A percentile compares a stretch with the other conserved stretches of the same genome.
Conservation (phyloP, 2,888 invertebrate species). For the Lasioglossum pauxillum region DNA sequence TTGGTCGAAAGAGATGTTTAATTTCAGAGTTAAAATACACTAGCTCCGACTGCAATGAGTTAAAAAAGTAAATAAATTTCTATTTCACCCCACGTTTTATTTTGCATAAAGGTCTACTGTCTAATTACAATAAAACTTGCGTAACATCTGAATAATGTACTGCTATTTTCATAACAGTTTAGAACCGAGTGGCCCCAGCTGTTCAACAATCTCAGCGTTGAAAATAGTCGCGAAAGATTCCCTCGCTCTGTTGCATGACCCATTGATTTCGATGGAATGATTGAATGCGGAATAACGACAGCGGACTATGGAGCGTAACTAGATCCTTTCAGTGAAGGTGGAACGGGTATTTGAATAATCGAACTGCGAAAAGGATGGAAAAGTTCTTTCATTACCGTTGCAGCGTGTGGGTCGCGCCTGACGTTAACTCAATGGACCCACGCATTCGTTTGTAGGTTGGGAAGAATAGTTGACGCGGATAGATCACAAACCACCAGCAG, state of each 20-base stretch:
- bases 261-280: constrained; percentile 1
- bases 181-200: too few relatives aligned
- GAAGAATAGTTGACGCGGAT: not conserved
- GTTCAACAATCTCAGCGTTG: not conserved
- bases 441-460: not conserved
- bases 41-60: too few relatives aligned
- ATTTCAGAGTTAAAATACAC: too few relatives aligned
- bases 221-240: not conserved
- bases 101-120: too few relatives aligned
- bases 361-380: not conserved
- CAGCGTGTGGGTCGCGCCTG: not conserved
- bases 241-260: not conserved
- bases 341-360: not conserved
- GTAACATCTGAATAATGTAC: too few relatives aligned
- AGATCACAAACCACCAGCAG: not conserved
- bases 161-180: too few relatives aligned
- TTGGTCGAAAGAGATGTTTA: too few relatives aligned
- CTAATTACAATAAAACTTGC: too few relatives aligned
- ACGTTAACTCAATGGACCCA: not conserved
- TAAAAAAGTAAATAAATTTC: too few relatives aligned
- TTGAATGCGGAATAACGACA: not conserved
- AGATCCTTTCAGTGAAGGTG: not conserved
- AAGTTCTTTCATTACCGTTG: not conserved
- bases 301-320: not conserved
- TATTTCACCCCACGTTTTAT: too few relatives aligned